Conservation (phyloP, 2,113 vertebrate genomes). For the Mohoua ochrocephala region DNA sequence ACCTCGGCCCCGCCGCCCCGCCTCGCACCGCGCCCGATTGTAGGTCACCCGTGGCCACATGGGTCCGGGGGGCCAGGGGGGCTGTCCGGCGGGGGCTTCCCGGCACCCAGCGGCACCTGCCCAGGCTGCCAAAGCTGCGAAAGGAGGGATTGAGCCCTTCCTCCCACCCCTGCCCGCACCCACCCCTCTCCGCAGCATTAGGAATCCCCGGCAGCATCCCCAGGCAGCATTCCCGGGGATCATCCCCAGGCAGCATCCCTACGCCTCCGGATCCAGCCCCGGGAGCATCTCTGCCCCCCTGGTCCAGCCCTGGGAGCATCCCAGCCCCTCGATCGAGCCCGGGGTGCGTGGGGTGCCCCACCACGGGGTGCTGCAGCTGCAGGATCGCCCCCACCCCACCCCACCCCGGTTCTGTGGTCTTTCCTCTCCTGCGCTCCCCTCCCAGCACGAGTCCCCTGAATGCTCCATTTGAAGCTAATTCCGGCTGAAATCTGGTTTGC, state of each 20-base stretch:
- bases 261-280: background rate
- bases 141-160: background rate
- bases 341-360: background rate
- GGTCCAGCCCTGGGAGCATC: background rate
- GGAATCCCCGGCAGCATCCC: background rate
- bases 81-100: background rate
- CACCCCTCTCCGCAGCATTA: background rate
- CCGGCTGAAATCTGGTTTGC: constrained; percentile 35
- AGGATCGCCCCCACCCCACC: background rate
- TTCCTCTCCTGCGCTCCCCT: background rate
- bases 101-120: background rate
- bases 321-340: background rate
- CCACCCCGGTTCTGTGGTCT: fast-evolving
- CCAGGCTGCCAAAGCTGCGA: background rate
- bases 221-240: background rate
- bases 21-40: background rate
- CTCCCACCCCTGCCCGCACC: fast-evolving
- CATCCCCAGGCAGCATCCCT: background rate
- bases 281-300: too few species aligned
- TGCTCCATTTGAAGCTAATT: constrained; percentile 48
- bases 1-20: background rate
- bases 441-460: background rate
- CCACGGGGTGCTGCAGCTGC: background rate
- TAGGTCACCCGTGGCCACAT: background rate
- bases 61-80: background rate